These are phyloP conservation scores for Neuroterus valhalla DNA, from an alignment of 1,140 invertebrate genomes.

Conservation along the genomic window DNA sequence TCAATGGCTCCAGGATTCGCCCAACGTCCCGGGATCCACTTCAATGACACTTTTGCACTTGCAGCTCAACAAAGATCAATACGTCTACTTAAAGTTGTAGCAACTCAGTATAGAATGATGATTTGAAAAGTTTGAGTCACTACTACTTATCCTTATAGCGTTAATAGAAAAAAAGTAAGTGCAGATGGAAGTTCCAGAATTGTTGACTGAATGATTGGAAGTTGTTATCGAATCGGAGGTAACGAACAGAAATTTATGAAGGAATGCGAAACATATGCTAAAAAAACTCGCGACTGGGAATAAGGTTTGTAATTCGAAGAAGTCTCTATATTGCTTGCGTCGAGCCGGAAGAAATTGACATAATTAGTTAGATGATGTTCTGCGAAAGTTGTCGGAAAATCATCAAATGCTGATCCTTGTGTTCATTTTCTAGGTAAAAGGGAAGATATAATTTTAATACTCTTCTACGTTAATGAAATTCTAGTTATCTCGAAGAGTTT, in stretches of 20 bases:
- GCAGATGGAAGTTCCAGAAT: not conserved
- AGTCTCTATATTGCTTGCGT: not conserved
- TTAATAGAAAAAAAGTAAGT: not conserved
- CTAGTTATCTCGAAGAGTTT: too few relatives aligned
- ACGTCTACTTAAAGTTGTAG: not conserved
- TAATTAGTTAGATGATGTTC: not conserved
- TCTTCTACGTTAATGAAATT: not conserved
- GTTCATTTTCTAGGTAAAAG: not conserved
- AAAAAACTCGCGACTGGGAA: not conserved
- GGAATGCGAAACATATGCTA: not conserved
- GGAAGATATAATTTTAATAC: not conserved
- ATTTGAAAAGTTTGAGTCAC: not conserved
- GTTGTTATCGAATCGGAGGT: not conserved
- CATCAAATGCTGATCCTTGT: not conserved
- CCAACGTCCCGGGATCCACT: not conserved
- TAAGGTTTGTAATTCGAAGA: not conserved
- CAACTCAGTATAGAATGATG: not conserved
- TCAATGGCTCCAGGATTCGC: not conserved
- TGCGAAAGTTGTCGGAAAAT: not conserved
- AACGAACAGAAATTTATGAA: not conserved
- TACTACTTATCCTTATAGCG: not conserved
- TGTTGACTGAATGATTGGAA: not conserved
- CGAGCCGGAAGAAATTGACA: not conserved
- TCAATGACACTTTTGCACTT: not conserved
- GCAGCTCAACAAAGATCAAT: not conserved